Conservation (phyloP, 2,797 vertebrate genomes). For the Crocidura indochinensis region DNA sequence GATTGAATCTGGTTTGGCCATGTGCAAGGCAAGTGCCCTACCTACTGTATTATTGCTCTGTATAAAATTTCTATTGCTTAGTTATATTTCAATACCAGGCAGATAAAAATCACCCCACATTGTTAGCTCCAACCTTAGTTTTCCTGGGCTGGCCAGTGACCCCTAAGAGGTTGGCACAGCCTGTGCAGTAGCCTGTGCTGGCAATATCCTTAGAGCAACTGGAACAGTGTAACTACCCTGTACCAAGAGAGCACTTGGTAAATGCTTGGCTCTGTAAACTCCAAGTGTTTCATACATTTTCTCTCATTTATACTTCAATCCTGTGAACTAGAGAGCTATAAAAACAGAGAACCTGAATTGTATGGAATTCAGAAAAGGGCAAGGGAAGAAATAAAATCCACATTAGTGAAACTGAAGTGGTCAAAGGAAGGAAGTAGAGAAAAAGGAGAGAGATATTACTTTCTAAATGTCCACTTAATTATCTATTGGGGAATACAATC, state of each 20-base stretch:
- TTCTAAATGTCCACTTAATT: slow-evolving; percentile 39
- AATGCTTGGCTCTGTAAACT: slow-evolving; percentile 16
- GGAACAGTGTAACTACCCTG: background rate
- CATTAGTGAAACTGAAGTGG: background rate
- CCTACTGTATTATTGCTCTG: too few species aligned
- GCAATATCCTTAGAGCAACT: background rate
- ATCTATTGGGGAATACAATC: slow-evolving; percentile 12
- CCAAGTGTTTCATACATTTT: background rate
- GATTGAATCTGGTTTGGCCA: too few species aligned
- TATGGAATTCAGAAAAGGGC: slow-evolving; percentile 13
- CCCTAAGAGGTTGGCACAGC: slow-evolving; percentile 15
- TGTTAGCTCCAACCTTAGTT: background rate
- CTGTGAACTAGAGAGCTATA: background rate
- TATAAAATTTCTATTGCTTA: slow-evolving; percentile 1
- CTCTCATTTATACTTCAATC: background rate
- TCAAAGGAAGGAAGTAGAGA: background rate
- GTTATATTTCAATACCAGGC: background rate
- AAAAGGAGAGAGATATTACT: background rate
- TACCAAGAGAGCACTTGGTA: background rate
- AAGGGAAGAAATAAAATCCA: slow-evolving; percentile 42
- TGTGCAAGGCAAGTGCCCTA: too few species aligned
- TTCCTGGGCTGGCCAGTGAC: background rate
- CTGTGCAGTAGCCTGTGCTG: background rate
- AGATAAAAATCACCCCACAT: background rate
- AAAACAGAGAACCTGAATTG: slow-evolving; percentile 5